Conservation (phyloP, 2,797 vertebrate species). For the Parauchenoglanis punctatus region DNA sequence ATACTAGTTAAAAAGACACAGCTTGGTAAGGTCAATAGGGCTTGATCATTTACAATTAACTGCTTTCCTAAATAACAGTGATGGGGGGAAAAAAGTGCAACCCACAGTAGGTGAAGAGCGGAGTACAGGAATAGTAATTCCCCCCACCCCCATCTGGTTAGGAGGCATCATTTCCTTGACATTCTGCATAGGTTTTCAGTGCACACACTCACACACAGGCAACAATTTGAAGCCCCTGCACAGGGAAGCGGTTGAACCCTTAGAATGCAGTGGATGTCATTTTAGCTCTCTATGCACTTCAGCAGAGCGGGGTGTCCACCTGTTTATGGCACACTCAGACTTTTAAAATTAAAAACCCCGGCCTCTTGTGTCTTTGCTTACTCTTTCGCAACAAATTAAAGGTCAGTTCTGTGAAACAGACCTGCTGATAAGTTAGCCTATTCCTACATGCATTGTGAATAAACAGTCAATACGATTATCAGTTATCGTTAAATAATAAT, state of each 20-base stretch:
- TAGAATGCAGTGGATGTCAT: slow-evolving; percentile 76
- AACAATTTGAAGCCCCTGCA: slow-evolving; percentile 76
- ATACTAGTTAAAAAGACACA: neutral
- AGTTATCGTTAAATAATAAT: neutral
- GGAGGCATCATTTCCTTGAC: slow-evolving; percentile 59
- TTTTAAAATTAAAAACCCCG: slow-evolving; percentile 5
- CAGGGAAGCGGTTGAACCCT: slow-evolving; percentile 76
- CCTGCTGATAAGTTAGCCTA: neutral
- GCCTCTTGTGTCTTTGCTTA: neutral
- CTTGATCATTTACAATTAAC: slow-evolving; percentile 29
- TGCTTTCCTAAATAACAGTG: slow-evolving; percentile 16
- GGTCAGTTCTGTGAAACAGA: slow-evolving; percentile 7
- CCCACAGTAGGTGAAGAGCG: slow-evolving; percentile 36
- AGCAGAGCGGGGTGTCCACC: slow-evolving; percentile 71
- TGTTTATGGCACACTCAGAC: slow-evolving; percentile 69
- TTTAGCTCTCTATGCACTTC: slow-evolving; percentile 75
- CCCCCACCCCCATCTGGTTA: slow-evolving; percentile 44
- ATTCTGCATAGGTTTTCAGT: slow-evolving; percentile 62
- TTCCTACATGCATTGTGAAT: neutral
- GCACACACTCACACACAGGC: slow-evolving; percentile 52
- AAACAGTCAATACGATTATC: neutral
- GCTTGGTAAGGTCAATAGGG: slow-evolving; percentile 16
- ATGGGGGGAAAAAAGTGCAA: slow-evolving; percentile 2
- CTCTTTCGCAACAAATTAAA: slow-evolving; percentile 18
- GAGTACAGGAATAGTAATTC: slow-evolving; percentile 47